Evolutionary conservation across 2,113 vertebrate species (phyloP).

Genomic region (Nothobranchius kuhntae): DNA sequence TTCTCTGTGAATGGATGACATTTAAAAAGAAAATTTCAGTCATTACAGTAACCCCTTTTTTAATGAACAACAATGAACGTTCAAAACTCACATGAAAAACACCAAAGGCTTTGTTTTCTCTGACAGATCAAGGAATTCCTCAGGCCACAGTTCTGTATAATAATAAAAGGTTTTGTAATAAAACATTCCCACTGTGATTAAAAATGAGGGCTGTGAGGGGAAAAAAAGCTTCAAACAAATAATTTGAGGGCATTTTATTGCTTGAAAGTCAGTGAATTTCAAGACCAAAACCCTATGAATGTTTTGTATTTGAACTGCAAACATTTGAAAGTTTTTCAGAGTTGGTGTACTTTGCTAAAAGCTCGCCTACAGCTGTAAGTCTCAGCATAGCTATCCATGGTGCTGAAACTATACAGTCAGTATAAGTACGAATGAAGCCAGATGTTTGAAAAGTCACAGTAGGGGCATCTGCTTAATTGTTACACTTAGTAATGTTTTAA

Average conservation of each 20-base stretch:
- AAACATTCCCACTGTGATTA: slow-evolving; percentile 21
- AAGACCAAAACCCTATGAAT: neutral
- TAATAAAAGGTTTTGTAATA: slow-evolving; percentile 13
- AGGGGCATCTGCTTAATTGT: slow-evolving; percentile 21
- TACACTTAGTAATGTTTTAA: slow-evolving; percentile 10
- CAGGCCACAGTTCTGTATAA: slow-evolving; percentile 16
- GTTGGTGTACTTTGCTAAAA: slow-evolving; percentile 1
- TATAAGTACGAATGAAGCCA: neutral
- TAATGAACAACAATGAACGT: neutral
- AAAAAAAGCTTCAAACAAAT: slow-evolving; percentile 20
- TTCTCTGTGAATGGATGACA: slow-evolving; percentile 23
- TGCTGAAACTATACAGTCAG: neutral
- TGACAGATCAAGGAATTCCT: slow-evolving; percentile 8
- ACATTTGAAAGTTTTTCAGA: neutral
- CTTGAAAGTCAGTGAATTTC: neutral
- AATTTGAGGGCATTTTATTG: slow-evolving; percentile 2
- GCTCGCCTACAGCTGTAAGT: neutral
- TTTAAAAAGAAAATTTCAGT: neutral
- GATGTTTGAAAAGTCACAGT: neutral
- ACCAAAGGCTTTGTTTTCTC: slow-evolving; percentile 5
- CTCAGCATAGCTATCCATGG: slow-evolving; percentile 13
- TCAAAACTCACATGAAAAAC: slow-evolving; percentile 5
- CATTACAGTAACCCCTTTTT: neutral
- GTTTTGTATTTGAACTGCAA: neutral
- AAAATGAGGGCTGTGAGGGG: slow-evolving; percentile 2